Evolutionary conservation across 2,888 invertebrate genomes (phyloP), one percentile per base, ranked within the genome.

Genomic region (Muscina levida): DNA sequence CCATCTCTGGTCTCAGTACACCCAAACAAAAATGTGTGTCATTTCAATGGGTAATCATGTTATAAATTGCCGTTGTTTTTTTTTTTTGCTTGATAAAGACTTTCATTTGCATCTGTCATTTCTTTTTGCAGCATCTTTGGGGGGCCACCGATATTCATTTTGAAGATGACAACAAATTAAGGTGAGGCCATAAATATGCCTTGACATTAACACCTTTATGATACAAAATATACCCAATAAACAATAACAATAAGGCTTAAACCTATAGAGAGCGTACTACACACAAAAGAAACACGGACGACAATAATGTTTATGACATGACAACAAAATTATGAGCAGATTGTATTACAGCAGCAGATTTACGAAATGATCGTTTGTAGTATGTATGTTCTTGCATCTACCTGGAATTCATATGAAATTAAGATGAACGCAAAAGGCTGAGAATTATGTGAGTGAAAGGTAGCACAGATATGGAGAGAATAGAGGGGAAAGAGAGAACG

Each of bases 171-270:
- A 46, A 17, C 66, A 51, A 53, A 53, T 59, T 26, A 26, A 66
- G 70, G 59, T 53, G 73, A 48, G 62, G 53, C 67, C 62, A 77
- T 73, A 77, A 67, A 76, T 59, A 46, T 68, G 53, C 39, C 37
- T 46, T 46, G 19, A 68, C 67, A 76, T 57, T 68, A 76, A 76
- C 72, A 31, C 56, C 68, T 72, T 62, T 46, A 68, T 68, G 72
- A 68, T 75, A 67, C 22, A 2, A n/a, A n/a, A 19, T 42, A 51
- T 15, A 5, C 22, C 62, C 37, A 31, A 57, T 37, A 57, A 57
- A 57, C 31, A 57, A 57, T 57, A 26, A 31, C 37, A 59, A 15
- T 15, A 48, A 48, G 6, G 6, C 48, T 48, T 48, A 48, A 17
- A 39, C 10, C 1, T n/a, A 37, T 15, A 59, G 4, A 8, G n/a